phyloP scores from a whole-genome alignment of 2,113 vertebrate genomes.

The Eira barbara region DNA sequence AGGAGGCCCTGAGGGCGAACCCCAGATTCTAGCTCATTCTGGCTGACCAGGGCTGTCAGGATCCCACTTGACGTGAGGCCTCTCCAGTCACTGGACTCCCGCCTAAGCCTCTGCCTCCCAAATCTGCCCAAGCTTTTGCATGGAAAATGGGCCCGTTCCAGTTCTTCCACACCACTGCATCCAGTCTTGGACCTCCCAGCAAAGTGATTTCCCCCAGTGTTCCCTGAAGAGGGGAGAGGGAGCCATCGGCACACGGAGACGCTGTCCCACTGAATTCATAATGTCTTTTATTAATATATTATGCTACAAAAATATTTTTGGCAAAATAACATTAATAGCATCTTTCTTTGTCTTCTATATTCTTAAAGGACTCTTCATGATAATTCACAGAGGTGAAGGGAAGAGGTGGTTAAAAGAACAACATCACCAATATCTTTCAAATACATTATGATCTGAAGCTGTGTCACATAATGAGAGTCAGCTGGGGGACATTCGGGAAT shows the following conservation, averaged over 20 bases:
- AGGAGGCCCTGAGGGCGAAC: not conserved
- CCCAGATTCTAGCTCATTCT: not conserved
- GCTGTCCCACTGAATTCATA: constrained; percentile 63
- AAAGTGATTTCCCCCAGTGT: not conserved
- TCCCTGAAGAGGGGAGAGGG: not conserved
- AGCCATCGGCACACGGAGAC: not conserved
- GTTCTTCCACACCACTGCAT: not conserved
- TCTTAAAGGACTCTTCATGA: constrained; percentile 79
- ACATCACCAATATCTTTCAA: not conserved
- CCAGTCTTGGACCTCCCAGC: not conserved
- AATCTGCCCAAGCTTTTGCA: not conserved
- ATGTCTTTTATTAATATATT: constrained; percentile 89
- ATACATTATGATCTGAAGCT: not conserved
- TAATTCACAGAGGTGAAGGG: constrained; percentile 77
- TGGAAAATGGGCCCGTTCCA: not conserved
- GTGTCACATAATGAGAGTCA: not conserved
- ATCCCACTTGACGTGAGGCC: not conserved
- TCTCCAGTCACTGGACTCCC: not conserved
- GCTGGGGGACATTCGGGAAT: not conserved
- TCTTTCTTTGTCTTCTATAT: constrained; percentile 81
- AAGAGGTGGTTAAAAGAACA: constrained; percentile 53
- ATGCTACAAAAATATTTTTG: constrained; percentile 89
- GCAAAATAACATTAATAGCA: constrained; percentile 89
- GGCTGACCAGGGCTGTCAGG: not conserved
- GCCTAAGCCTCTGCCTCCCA: not conserved